Evolutionary conservation across 2,888 invertebrate species (phyloP).

Genomic region (Cheilosia variabilis): DNA sequence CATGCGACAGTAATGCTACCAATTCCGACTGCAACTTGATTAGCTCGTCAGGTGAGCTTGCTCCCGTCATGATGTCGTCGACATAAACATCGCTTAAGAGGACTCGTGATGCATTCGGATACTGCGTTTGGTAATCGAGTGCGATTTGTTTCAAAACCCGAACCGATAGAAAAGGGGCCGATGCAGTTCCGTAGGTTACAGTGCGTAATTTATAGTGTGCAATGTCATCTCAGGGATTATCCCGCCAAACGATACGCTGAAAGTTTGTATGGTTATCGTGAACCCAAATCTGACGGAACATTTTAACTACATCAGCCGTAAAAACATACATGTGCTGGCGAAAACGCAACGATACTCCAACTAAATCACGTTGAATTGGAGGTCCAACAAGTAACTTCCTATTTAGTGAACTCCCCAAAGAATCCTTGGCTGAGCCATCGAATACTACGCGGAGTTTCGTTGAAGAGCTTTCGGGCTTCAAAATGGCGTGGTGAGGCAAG

Average conservation of each 20-base stretch:
- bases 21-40: conserved; percentile 22
- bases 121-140: conserved; percentile 31
- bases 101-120: background rate
- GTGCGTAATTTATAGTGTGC: conserved; percentile 60
- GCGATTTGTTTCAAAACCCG: conserved; percentile 57
- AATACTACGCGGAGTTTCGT: conserved; percentile 69
- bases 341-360: conserved; percentile 5
- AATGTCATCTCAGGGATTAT: conserved; percentile 19
- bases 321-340: conserved; percentile 4
- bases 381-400: conserved; percentile 4
- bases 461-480: conserved; percentile 60
- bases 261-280: conserved; percentile 59
- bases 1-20: conserved; percentile 18
- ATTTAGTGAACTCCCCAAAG: conserved; percentile 3
- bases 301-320: conserved; percentile 1
- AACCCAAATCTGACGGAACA: conserved; percentile 62
- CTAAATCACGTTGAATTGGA: conserved; percentile 17
- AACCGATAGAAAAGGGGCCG: conserved; percentile 59
- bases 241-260: conserved; percentile 71
- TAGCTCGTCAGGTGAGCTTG: conserved; percentile 10
- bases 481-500: conserved; percentile 67
- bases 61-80: conserved; percentile 28
- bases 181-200: conserved; percentile 70
- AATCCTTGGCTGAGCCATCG: conserved; percentile 43
- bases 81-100: background rate